Evolutionary conservation across 2,113 vertebrate genomes (phyloP).

Genomic region (Dinomys branickii): DNA sequence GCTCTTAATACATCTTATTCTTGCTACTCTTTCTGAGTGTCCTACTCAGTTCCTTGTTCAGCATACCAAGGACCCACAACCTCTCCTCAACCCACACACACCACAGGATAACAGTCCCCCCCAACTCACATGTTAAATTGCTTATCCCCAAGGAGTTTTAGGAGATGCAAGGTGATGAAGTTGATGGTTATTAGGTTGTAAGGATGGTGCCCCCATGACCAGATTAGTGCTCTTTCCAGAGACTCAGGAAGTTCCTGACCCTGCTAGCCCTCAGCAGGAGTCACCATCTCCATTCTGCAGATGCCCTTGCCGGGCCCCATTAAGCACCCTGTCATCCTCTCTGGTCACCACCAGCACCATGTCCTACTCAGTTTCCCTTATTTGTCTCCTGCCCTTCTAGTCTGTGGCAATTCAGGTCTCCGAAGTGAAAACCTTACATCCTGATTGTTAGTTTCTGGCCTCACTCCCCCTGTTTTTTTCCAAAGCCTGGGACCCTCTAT

Average conservation of each 20-base stretch:
- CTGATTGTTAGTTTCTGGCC: neutral
- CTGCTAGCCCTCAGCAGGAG: neutral
- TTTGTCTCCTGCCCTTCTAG: neutral
- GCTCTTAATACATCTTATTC: neutral
- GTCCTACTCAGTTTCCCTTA: neutral
- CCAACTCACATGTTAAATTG: neutral
- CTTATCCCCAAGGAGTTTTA: neutral
- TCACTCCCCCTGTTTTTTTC: neutral
- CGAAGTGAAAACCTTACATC: neutral
- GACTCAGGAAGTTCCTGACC: neutral
- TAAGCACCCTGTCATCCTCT: neutral
- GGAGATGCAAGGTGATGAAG: neutral
- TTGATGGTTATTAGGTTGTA: too few relatives aligned
- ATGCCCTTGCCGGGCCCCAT: neutral
- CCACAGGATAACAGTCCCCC: neutral
- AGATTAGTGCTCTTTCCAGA: neutral
- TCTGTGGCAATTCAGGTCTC: neutral
- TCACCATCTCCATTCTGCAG: neutral
- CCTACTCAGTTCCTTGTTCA: neutral
- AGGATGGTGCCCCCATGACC: neutral
- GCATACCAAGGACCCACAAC: neutral
- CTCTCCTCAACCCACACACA: neutral
- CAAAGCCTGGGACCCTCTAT: neutral
- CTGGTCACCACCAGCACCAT: neutral
- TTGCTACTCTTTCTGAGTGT: neutral